Base-by-base conservation (phyloP, 2,888 invertebrate species). In the Apotomis turbidana region DNA sequence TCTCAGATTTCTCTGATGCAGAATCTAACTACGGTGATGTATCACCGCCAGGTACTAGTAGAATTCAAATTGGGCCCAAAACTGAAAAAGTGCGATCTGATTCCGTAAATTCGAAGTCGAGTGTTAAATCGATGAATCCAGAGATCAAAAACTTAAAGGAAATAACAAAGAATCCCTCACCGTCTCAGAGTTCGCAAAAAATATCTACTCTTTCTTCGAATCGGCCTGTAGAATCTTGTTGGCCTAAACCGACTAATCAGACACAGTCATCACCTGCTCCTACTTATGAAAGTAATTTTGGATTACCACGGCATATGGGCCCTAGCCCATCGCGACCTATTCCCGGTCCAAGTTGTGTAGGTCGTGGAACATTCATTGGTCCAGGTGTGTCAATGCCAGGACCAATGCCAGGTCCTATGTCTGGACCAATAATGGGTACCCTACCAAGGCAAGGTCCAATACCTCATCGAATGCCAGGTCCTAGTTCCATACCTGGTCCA, bases 171-270 rank as follows among this genome's bases (percentile, higher is more conserved):
- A 13, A 27, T 27, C 27, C 60, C 9, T 8, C 9, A 10, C 15
- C 46, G 9, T 61, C 61, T 9, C 51, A 51, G 51, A 49, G n/a
- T 4, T 52, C 62, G 10, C 46, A 57, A 27, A 44, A 66, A 6
- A 66, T 46, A 46, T 46, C 46, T n/a, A 66, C 66, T 4, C 6
- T 44, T 27, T 13, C n/a, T 44, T 57, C 41, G 4, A 57, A 46
- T 55, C 27, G 67, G 15, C 15, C 71, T 36, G 70, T 62, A 12
- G 61, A 58, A 44, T 15, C 55, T 38, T 12, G 72, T 63, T 49
- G 74, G 76, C 0, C 74, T 72, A 1, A 68, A 75, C 0, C 58
- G 38, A 70, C 71, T 41, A 6, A 6, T 4, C 74, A 70, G 4
- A 12, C 51, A 4, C 49, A 61, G 44, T 49, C 57, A 9, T 67